phyloP scores from a whole-genome alignment of 2,113 vertebrate genomes.

The Cynoglossus semilaevis region DNA sequence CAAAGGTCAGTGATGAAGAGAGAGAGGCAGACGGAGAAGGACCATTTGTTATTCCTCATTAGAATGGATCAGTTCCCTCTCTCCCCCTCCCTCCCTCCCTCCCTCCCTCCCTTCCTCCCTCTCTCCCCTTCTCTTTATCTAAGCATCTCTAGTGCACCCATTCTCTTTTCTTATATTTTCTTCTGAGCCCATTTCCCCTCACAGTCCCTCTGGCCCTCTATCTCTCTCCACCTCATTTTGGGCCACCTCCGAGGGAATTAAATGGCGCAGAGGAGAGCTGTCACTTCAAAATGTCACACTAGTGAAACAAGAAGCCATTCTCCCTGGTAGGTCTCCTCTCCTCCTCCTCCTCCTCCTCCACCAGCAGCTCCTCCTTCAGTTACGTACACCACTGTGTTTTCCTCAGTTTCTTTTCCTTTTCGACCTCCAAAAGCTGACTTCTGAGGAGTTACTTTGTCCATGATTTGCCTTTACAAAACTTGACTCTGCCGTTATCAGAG shows the following conservation, averaged over 20 bases:
- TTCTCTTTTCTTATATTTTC: slow-evolving; percentile 24
- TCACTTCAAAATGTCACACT: slow-evolving; percentile 70
- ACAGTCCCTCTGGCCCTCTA: slow-evolving; percentile 14
- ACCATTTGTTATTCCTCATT: slow-evolving; percentile 76
- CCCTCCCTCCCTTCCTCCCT: slow-evolving; percentile 28
- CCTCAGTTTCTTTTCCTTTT: slow-evolving; percentile 18
- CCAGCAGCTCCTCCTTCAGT: slow-evolving; percentile 19
- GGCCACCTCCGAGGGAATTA: slow-evolving; percentile 51
- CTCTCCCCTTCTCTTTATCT: slow-evolving; percentile 39
- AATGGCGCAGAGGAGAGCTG: slow-evolving; percentile 58
- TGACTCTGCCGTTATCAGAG: slow-evolving; percentile 47
- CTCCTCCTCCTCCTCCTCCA: slow-evolving; percentile 13
- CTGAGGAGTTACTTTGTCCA: background rate
- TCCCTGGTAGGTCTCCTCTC: slow-evolving; percentile 51
- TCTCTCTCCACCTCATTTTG: slow-evolving; percentile 36
- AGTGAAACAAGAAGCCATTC: slow-evolving; percentile 65
- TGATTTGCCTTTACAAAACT: slow-evolving; percentile 22
- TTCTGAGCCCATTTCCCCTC: slow-evolving; percentile 17
- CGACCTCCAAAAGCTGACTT: slow-evolving; percentile 29
- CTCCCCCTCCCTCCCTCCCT: slow-evolving; percentile 37
- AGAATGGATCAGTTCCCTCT: slow-evolving; percentile 65
- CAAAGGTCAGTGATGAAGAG: slow-evolving; percentile 78
- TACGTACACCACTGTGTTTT: slow-evolving; percentile 16
- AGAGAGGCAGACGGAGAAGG: slow-evolving; percentile 53
- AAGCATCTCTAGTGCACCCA: slow-evolving; percentile 30